Base-by-base conservation (phyloP, 1,140 invertebrate genomes). In the Lasaia peninsularis region DNA sequence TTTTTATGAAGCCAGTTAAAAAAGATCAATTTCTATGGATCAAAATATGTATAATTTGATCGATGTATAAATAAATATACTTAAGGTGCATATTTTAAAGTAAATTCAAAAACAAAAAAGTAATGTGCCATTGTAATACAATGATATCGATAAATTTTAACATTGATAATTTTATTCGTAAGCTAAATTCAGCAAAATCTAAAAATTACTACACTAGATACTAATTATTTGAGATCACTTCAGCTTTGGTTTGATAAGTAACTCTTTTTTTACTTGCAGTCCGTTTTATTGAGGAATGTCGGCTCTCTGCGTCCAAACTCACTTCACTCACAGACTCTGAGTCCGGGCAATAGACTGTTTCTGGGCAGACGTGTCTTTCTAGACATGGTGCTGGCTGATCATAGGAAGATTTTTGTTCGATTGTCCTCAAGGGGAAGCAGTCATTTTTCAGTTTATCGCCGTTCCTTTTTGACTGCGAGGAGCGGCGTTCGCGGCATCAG, bases 231-330 rank as follows among this genome's bases (percentile, higher is more conserved):
- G 73, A 73, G 66, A 77, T 80, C 65, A 85, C 80, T 69, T 88
- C 83, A 20, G 83, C 85, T 78, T 86, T 80, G 52, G 70, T 78
- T 80, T 86, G 85, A 58, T 88, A 86, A 16, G 85, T 82, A 31
- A 88, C 85, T 69, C 75, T 78, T 52, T 78, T 80, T 52, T 88
- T 85, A 51, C 60, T 73, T 6, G 56, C 31, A 35, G 69, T 79
- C 12, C 65, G 63, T 62, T 75, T 77, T 12, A 88, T 71, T 6
- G 81, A 85, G 5, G 75, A 81, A n/a, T 79, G 77, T 44, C 85
- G 69, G 61, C 75, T 84, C 11, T 86, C 83, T 57, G 78, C 80
- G 11, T 86, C 83, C 21, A 86, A 55, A 54, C 83, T 86, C 34
- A 88, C 69, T 75, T 86, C 85, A 69, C 80, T 85, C 14, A 87